Evolutionary conservation across 2,113 vertebrate genomes (phyloP), one percentile per base, ranked within the genome.

Genomic region (Jacana jacana): DNA sequence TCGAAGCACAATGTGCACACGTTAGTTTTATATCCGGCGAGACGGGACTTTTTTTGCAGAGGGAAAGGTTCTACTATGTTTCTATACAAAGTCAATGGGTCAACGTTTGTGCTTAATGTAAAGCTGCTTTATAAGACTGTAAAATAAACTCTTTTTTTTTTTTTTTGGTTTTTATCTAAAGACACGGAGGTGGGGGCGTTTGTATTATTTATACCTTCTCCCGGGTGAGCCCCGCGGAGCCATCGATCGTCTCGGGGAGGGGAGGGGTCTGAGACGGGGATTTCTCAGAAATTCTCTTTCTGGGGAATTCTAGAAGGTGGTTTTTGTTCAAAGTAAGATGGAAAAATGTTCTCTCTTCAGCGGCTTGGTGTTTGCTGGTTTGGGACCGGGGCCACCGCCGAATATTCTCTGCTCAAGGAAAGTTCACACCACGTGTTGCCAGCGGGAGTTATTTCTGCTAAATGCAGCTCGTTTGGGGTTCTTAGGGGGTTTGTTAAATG

Each of bases 1-100:
- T 98, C 94, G 64, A 99, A 99, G 99, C 99, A 99, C 99, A 99
- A 99, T 98, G 99, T 99, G 99, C 99, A 99, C 98, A 98, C 78
- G 98, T 98, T 98, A 98, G 98, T 99, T 99, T 99, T 99, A 95
- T 99, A 99, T 97, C 97, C 97, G 81, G 97, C 98, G 79, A 93
- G 98, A 97, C 93, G 54, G 95, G 97, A 95, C 96, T 98, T 98
- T 98, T 98, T 98, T 98, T 98, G 98, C 98, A 98, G 97, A 83
- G 88, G 97, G 97, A 98, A 94, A 98, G 95, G 95, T 98, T 90
- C 97, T 93, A 97, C 97, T 98, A 98, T 98, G 98, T 99, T 99
- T 99, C 97, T 99, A 98, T 95, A 99, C 98, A 88, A 97, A 93
- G 97, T 91, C 93, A 98, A 98, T 81, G 93, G 96, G 97, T 98